Evolutionary conservation across 2,113 vertebrate genomes (phyloP).

Genomic region (Hippocampus zosterae): DNA sequence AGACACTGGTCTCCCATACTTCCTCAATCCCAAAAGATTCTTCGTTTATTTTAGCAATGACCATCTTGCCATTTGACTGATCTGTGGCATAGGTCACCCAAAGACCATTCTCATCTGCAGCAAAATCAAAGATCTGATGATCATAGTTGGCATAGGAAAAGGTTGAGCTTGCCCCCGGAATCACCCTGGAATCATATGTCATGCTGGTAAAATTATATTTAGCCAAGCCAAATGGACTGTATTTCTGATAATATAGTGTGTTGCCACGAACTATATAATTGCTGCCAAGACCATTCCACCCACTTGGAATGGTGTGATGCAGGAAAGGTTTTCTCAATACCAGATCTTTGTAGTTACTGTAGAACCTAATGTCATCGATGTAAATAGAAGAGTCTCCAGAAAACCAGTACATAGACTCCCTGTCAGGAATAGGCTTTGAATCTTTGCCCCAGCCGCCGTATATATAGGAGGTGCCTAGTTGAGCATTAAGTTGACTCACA

Average conservation of each 20-base stretch:
- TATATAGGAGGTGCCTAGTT: slow-evolving; percentile 28
- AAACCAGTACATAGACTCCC: slow-evolving; percentile 65
- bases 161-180: slow-evolving; percentile 45
- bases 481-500: slow-evolving; percentile 62
- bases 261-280: slow-evolving; percentile 59
- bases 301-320: slow-evolving; percentile 14
- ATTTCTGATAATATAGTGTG: slow-evolving; percentile 60
- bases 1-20: slow-evolving; percentile 67
- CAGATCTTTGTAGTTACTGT: slow-evolving; percentile 60
- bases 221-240: slow-evolving; percentile 48
- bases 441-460: slow-evolving; percentile 71
- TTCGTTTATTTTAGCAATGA: slow-evolving; percentile 67
- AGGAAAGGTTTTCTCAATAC: slow-evolving; percentile 54
- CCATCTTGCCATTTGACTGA: slow-evolving; percentile 56
- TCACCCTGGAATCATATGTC: slow-evolving; percentile 41
- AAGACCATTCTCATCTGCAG: slow-evolving; percentile 72
- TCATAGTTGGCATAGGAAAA: slow-evolving; percentile 58
- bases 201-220: slow-evolving; percentile 62
- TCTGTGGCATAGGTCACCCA: slow-evolving; percentile 73
- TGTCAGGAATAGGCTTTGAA: slow-evolving; percentile 52
- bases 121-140: slow-evolving; percentile 64
- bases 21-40: slow-evolving; percentile 60
- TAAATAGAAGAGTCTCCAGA: slow-evolving; percentile 27
- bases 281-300: slow-evolving; percentile 55
- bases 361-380: slow-evolving; percentile 47